Evolutionary conservation across 2,113 vertebrate genomes (phyloP).

Genomic region (Oreocharis arfaki): DNA sequence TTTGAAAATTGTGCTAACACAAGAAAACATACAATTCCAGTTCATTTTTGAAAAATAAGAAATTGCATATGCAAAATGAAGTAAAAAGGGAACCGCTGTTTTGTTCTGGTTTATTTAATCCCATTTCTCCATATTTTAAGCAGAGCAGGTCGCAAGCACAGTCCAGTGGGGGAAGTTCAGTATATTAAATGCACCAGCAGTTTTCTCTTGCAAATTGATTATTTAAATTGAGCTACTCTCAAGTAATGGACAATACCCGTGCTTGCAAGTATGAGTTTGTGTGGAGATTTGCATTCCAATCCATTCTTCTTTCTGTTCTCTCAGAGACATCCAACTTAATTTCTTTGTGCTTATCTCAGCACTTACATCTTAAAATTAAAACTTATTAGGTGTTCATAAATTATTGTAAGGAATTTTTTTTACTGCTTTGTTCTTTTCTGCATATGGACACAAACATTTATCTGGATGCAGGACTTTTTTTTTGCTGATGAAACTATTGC

Average conservation of each 20-base stretch:
- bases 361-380: constrained; percentile 30
- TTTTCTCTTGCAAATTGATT: constrained; percentile 67
- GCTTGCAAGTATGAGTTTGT: constrained; percentile 50
- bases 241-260: constrained; percentile 34
- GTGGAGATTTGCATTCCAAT: constrained; percentile 49
- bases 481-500: neutral
- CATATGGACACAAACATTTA: neutral
- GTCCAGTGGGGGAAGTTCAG: constrained; percentile 54
- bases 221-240: constrained; percentile 61
- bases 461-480: neutral
- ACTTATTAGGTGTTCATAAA: neutral
- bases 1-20: neutral
- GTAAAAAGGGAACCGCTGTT: neutral
- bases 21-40: neutral
- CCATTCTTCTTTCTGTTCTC: constrained; percentile 23
- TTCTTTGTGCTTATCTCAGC: constrained; percentile 40
- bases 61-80: neutral
- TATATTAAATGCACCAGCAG: constrained; percentile 64
- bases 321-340: constrained; percentile 9
- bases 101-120: neutral
- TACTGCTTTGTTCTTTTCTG: neutral
- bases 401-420: neutral
- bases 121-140: constrained; percentile 4
- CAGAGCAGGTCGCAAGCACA: neutral
- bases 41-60: neutral